Evolutionary conservation across 2,888 invertebrate genomes (phyloP).

Genomic region (Orthosia incerta): DNA sequence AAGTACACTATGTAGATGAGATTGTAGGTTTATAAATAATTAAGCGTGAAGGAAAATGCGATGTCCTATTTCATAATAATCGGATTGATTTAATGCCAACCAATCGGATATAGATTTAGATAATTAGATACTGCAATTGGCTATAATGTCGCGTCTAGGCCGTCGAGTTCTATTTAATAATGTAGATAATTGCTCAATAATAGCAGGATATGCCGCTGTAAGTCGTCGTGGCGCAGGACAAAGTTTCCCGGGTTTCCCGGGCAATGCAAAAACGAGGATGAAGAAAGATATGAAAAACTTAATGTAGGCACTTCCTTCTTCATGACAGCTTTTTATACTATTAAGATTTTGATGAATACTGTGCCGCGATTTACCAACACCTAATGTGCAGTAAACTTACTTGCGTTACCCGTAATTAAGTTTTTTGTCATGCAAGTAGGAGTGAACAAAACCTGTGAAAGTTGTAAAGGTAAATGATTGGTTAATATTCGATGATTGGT

Average conservation of each 20-base stretch:
- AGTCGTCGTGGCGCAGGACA: neutral
- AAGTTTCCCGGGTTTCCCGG: neutral
- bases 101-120: constrained; percentile 14
- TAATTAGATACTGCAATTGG: constrained; percentile 25
- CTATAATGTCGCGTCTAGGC: neutral
- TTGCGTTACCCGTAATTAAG: too few relatives aligned
- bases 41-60: neutral
- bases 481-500: neutral
- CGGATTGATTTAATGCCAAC: neutral
- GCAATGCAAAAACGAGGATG: constrained; percentile 3
- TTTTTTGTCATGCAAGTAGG: too few relatives aligned
- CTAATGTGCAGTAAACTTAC: too few relatives aligned
- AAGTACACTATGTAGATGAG: neutral
- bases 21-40: neutral
- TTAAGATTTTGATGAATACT: neutral
- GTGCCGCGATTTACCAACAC: neutral
- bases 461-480: too few relatives aligned
- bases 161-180: constrained; percentile 1
- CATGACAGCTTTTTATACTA: constrained; percentile 1
- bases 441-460: too few relatives aligned
- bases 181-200: constrained; percentile 1
- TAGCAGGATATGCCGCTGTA: constrained; percentile 8
- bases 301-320: constrained; percentile 2
- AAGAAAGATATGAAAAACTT: too few relatives aligned
- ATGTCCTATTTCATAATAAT: constrained; percentile 23